Conservation (phyloP, 2,888 invertebrate species). For the Coleophora deauratella region DNA sequence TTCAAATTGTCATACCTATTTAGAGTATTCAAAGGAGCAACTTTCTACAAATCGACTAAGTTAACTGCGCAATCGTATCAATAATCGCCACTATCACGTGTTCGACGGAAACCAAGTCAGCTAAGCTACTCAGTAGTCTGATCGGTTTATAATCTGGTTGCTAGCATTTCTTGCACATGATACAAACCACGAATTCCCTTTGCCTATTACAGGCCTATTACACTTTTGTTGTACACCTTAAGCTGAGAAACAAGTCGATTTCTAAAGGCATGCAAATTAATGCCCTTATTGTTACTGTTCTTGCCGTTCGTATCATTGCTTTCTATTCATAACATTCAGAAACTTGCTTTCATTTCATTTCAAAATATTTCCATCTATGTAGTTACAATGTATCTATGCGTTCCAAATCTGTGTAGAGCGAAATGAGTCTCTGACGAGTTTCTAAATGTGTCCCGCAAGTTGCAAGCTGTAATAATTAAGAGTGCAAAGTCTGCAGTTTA, state of each 20-base stretch:
- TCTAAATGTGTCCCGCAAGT: constrained; percentile 28
- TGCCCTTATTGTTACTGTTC: constrained; percentile 22
- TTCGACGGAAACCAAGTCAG: no score
- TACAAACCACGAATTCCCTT: constrained; percentile 27
- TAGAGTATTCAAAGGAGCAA: constrained; percentile 14
- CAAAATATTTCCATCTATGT: no score
- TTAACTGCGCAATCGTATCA: no score
- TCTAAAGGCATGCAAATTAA: constrained; percentile 43
- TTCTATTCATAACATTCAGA: constrained; percentile 5
- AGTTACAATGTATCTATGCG: no score
- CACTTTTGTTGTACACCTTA: constrained; percentile 55
- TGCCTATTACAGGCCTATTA: constrained; percentile 42
- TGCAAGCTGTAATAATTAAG: constrained; percentile 28
- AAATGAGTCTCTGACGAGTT: constrained; percentile 3
- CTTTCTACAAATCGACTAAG: constrained; percentile 15
- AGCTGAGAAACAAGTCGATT: constrained; percentile 41
- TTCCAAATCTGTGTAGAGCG: no score
- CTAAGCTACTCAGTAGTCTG: no score
- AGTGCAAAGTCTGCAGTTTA: constrained; percentile 40
- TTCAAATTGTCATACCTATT: no score
- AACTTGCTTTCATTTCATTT: no score
- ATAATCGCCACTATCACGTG: no score
- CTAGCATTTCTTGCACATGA: constrained; percentile 47
- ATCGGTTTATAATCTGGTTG: constrained; percentile 32
- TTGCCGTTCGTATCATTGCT: constrained; percentile 4